Evolutionary conservation across 1,140 invertebrate species (phyloP), one percentile per base, ranked within the genome.

Genomic region (Archivesica marissinica): DNA sequence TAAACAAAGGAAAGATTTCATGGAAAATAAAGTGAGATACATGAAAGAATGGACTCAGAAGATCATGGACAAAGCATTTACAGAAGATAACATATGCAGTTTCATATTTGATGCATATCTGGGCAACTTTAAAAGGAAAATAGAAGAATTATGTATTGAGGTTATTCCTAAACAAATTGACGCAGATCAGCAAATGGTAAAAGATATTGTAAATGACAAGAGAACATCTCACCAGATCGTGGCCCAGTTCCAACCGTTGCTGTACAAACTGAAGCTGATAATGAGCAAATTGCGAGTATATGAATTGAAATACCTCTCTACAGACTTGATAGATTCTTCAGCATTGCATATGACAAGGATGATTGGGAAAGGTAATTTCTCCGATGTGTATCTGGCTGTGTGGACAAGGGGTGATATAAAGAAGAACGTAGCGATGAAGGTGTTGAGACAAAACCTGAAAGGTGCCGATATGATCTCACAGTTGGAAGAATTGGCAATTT

Each of bases 101-200:
- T 74, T 84, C 35, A 70, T 89, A 38, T 66, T 82, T 23, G 70
- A 74, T 17, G 81, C 82, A 2, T 89, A 89, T 35, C 28, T 87
- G 23, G 54, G 38, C 13, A 47, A 84, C 17, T 89, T 86, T 28
- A 66, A 85, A 25, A 68, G 9, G 28, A 85, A 85, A 41, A 64
- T 89, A 7, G 28, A 81, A 41, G n/a, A 75, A 30, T 28, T 89
- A 17, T 89, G 88, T 75, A 64, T 81, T n/a, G 61, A 85, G 9
- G 54, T 79, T 4, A 89, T 89, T 39, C 88, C 88, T 39, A 47
- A 82, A 44, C 86, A 86, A 41, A 89, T 89, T 44, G 47, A 59
- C 38, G 86, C 86, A 2, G 88, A 89, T 44, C 39, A 77, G 68
- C 35, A 85, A 33, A 52, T 80, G 1, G 78, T 89, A 20, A 61